A percentile compares a stretch with the other conserved stretches of the same genome.
phyloP scores from a whole-genome alignment of 1,140 invertebrate genomes.

The Proales similis region DNA sequence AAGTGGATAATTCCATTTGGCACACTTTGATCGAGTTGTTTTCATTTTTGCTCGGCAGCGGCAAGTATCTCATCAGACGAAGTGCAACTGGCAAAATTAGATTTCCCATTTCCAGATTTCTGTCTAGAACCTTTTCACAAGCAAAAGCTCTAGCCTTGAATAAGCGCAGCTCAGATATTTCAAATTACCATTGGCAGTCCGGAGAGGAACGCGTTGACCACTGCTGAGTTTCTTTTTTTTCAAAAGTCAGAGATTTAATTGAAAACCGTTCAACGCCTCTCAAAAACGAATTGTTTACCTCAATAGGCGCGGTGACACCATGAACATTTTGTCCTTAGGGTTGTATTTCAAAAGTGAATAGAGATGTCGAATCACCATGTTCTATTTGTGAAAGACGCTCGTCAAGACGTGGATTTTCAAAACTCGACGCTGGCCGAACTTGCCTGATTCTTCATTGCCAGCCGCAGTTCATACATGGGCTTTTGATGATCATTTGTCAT shows the following conservation, averaged over 20 bases:
- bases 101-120: constrained; percentile 82
- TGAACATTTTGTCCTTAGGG: constrained; percentile 76
- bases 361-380: constrained; percentile 80
- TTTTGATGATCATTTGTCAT: no score
- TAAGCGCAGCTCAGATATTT: no score
- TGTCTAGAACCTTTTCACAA: constrained; percentile 70
- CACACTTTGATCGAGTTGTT: constrained; percentile 44
- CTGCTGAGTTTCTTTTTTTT: constrained; percentile 77
- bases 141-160: no score
- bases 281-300: constrained; percentile 64
- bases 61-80: constrained; percentile 76
- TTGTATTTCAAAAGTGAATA: constrained; percentile 88
- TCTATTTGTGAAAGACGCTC: no score
- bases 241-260: no score
- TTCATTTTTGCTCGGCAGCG: constrained; percentile 59
- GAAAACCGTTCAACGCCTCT: no score
- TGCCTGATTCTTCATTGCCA: no score
- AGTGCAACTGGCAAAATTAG: constrained; percentile 74
- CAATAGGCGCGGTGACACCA: constrained; percentile 75
- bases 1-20: constrained; percentile 56
- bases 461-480: no score
- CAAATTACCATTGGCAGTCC: constrained; percentile 64
- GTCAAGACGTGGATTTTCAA: no score
- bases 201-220: constrained; percentile 88
- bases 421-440: no score